These are phyloP conservation scores for Labeo catla DNA, from an alignment of 2,113 vertebrate genomes.

Conservation along the genomic window DNA sequence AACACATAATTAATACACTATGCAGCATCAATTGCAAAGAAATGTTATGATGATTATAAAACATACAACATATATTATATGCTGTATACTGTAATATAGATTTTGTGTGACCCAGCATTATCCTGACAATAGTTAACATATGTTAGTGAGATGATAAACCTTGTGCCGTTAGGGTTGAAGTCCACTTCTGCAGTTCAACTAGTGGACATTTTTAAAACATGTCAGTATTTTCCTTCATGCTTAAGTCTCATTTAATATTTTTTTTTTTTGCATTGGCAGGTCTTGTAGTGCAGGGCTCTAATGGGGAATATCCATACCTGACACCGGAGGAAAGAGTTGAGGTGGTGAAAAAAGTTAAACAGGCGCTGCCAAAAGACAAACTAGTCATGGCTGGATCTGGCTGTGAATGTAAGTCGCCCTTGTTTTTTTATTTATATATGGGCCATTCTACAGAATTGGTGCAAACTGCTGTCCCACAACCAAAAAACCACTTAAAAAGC, in stretches of 20 bases:
- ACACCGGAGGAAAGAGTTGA: slow-evolving; percentile 80
- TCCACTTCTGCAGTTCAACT: background rate
- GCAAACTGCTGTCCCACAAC: too few relatives aligned
- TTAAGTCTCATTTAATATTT: background rate
- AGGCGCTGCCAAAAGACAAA: slow-evolving; percentile 74
- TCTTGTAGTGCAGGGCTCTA: slow-evolving; percentile 91
- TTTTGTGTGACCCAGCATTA: background rate
- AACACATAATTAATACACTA: background rate
- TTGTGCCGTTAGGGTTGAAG: background rate
- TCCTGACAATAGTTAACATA: slow-evolving; percentile 11
- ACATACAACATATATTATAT: background rate
- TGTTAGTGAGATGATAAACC: background rate
- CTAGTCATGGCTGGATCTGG: slow-evolving; percentile 89
- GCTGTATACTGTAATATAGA: background rate
- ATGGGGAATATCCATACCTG: slow-evolving; percentile 88
- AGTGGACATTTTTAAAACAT: slow-evolving; percentile 2
- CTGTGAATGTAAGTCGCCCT: slow-evolving; percentile 86
- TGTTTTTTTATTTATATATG: background rate
- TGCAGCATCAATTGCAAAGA: background rate
- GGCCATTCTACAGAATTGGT: too few relatives aligned
- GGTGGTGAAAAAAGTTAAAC: slow-evolving; percentile 79
- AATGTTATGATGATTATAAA: background rate
- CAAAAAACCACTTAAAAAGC: too few relatives aligned
- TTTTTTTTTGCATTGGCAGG: slow-evolving; percentile 72
- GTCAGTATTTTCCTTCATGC: background rate